phyloP scores from a whole-genome alignment of 2,888 invertebrate genomes.

The Conistra vaccinii region DNA sequence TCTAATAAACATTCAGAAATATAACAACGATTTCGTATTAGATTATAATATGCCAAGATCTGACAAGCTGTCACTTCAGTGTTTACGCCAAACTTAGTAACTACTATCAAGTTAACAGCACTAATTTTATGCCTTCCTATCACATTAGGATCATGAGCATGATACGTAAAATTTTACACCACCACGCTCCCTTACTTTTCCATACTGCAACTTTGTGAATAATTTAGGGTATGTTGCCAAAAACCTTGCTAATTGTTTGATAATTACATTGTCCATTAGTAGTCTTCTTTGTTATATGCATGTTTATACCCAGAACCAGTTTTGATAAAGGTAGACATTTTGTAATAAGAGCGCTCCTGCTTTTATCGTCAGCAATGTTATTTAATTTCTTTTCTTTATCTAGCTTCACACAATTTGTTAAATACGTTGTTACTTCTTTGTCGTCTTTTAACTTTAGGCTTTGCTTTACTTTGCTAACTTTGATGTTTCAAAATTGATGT shows the following conservation, averaged over 20 bases:
- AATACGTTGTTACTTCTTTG: background rate
- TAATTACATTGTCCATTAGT: slow-evolving; percentile 53
- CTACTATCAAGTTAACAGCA: slow-evolving; percentile 42
- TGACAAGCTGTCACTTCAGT: slow-evolving; percentile 40
- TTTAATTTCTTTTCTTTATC: slow-evolving; percentile 14
- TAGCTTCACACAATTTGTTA: background rate
- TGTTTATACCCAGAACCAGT: slow-evolving; percentile 10
- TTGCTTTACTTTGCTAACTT: background rate
- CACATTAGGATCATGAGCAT: slow-evolving; percentile 34
- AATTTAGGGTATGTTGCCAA: slow-evolving; percentile 34
- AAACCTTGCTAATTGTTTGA: slow-evolving; percentile 50
- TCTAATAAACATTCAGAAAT: background rate
- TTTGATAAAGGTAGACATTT: slow-evolving; percentile 31
- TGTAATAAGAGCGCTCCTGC: background rate
- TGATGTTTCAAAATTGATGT: slow-evolving; percentile 1
- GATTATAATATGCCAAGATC: background rate
- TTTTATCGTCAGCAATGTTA: slow-evolving; percentile 2
- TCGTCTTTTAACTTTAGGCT: background rate
- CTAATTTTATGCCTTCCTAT: slow-evolving; percentile 38
- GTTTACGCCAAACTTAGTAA: slow-evolving; percentile 38
- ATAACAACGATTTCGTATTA: too few species aligned
- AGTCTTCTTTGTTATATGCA: slow-evolving; percentile 13
- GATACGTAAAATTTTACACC: slow-evolving; percentile 15
- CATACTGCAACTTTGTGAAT: slow-evolving; percentile 38
- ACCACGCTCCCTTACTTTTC: slow-evolving; percentile 18